Evolutionary conservation across 1,140 invertebrate genomes (phyloP).

Genomic region (Tribolium castaneum): DNA sequence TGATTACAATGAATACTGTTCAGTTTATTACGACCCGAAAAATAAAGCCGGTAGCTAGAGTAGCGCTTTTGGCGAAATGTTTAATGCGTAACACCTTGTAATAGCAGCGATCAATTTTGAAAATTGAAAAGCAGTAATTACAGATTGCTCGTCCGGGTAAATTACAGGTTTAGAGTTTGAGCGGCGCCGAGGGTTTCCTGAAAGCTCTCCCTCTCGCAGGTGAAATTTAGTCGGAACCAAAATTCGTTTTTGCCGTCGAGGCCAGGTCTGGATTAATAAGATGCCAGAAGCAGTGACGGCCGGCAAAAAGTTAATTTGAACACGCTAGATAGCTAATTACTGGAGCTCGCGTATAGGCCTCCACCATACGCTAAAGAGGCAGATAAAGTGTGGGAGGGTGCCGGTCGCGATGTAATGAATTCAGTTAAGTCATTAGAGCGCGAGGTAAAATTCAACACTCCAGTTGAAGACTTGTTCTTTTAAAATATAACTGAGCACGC

Average conservation of each 20-base stretch:
- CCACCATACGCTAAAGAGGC: background rate
- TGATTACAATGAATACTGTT: too few relatives aligned
- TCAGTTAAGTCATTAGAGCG: slow-evolving; percentile 44
- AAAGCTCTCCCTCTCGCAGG: slow-evolving; percentile 4
- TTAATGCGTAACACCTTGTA: slow-evolving; percentile 20
- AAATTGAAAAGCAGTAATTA: slow-evolving; percentile 34
- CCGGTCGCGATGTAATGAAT: slow-evolving; percentile 41
- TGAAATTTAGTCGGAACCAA: background rate
- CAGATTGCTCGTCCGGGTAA: slow-evolving; percentile 26
- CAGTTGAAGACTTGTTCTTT: slow-evolving; percentile 49
- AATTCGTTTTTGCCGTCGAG: slow-evolving; percentile 38
- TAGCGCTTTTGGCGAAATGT: slow-evolving; percentile 8
- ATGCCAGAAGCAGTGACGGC: slow-evolving; percentile 33
- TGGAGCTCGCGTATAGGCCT: slow-evolving; percentile 8
- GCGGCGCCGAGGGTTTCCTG: slow-evolving; percentile 29
- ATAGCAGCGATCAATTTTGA: slow-evolving; percentile 25
- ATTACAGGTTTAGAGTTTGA: slow-evolving; percentile 32
- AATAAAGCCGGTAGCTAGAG: background rate
- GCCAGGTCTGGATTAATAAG: slow-evolving; percentile 35
- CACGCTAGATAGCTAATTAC: slow-evolving; percentile 43
- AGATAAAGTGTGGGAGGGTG: slow-evolving; percentile 13
- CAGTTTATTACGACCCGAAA: too few relatives aligned
- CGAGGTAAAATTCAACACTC: slow-evolving; percentile 47
- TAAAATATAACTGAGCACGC: slow-evolving; percentile 51
- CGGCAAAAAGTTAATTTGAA: slow-evolving; percentile 39